Base-by-base conservation (phyloP, 2,113 vertebrate genomes). In the Cathartes aura region DNA sequence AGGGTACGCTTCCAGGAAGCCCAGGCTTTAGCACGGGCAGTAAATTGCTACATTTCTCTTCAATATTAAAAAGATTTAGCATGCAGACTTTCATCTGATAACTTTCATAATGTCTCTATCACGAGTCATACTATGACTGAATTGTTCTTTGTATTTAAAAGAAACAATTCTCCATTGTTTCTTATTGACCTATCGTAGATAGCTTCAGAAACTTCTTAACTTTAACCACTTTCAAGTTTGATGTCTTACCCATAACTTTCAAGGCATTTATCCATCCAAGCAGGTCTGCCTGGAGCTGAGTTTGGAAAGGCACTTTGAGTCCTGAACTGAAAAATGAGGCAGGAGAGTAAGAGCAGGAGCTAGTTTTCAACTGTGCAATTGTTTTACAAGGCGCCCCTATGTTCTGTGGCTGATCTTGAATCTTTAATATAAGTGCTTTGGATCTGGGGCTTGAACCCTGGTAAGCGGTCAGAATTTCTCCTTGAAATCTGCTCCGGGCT, bases 81-180 rank as follows among this genome's bases (percentile, higher is more conserved):
- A 30, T 11, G 70, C 43, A 55, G 76, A 43, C 38, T 53, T 93
- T 47, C 22, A 95, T 94, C 87, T 93, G 91, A 82, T 90, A 91
- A 80, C 70, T 85, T 89, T 42, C 87, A 76, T 16, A 82, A 32
- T 48, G 70, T 76, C 66, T 93, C 64, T 43, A 17, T 76, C 91
- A 90, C 16, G 17, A 93, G 94, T 53, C 36, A 36, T 45, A 12
- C 42, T 47, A 18, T 47, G 81, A 66, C 62, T 94, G 83, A 89
- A 74, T 66, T 82, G 76, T 58, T 82, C 81, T 94, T 94, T 93
- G 74, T 90, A 29, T 86, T 91, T 80, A 62, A 87, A 85, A 62
- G 82, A 85, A 95, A 90, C 71, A 88, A 32, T 62, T 90, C 56
- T 82, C 81, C 29, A 14, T 82, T 96, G 53, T 96, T 86, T 74